These are phyloP conservation scores for Oostethus manadensis DNA, from an alignment of 2,113 vertebrate species.

Conservation along the genomic window DNA sequence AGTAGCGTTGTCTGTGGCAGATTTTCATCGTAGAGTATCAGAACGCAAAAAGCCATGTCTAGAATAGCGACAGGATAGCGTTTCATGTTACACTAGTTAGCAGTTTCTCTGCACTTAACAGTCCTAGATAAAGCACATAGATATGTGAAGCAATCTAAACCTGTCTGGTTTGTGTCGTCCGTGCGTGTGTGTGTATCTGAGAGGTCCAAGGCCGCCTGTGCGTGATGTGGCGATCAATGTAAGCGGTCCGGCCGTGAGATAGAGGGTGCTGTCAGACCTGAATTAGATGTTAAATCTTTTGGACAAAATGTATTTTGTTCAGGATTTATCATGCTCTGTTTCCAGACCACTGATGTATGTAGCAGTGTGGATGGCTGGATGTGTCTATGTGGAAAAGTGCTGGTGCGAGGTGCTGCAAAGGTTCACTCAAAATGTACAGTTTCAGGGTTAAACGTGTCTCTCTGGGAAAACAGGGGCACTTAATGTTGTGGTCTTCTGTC, in stretches of 20 bases:
- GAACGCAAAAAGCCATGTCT: background rate
- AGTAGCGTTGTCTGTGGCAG: background rate
- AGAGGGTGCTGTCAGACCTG: slow-evolving; percentile 71
- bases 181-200: slow-evolving; percentile 16
- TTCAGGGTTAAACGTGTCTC: slow-evolving; percentile 66
- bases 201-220: slow-evolving; percentile 67
- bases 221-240: slow-evolving; percentile 64
- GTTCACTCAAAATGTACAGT: slow-evolving; percentile 61
- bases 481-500: slow-evolving; percentile 44
- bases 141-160: slow-evolving; percentile 7
- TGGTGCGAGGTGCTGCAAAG: slow-evolving; percentile 31
- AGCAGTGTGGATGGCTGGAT: slow-evolving; percentile 31
- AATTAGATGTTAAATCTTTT: slow-evolving; percentile 84
- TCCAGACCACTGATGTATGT: slow-evolving; percentile 72
- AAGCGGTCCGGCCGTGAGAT: slow-evolving; percentile 55
- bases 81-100: background rate
- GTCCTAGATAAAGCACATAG: slow-evolving; percentile 2
- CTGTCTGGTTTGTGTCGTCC: slow-evolving; percentile 15
- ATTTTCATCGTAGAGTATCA: background rate
- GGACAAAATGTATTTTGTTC: slow-evolving; percentile 77
- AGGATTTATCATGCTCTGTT: slow-evolving; percentile 77
- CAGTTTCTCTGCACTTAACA: background rate
- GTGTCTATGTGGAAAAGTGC: slow-evolving; percentile 14
- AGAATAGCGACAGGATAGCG: slow-evolving; percentile 4
- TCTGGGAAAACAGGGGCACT: slow-evolving; percentile 60